Base-by-base conservation (phyloP, 2,113 vertebrate genomes). In the Notothenia rossii region DNA sequence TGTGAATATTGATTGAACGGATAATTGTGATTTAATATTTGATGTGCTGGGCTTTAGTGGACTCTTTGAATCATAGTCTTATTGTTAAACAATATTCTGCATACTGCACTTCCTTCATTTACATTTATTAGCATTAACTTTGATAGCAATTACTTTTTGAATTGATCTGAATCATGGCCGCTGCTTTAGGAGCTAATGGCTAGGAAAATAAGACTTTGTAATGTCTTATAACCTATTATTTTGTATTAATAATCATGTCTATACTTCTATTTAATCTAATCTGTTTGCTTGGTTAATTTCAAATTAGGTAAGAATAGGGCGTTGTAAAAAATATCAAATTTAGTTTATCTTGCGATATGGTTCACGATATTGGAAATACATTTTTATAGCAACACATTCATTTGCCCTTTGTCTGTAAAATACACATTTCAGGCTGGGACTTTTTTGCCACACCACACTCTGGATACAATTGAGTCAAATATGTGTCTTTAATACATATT, bases 1-100 rank as follows among this genome's bases (percentile, higher is more conserved):
- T n/a, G n/a, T 79, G 33, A 1, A 15, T 80, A 81, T 75, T 73
- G 55, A 75, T 72, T 77, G 10, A 29, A 29, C 3, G 29, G 29
- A 48, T 20, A 49, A 0, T 61, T 61, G 68, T 45, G 45, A 9
- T 79, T 81, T 62, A 22, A 74, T 36, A 25, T 79, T 74, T 64
- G 5, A 70, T 88, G 36, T 40, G 36, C 46, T 72, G 67, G 18
- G 22, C 25, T 50, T 48, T 14, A 46, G 20, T 40, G 15, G 14
- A 29, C 36, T 15, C 45, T 33, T 60, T 7, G 12, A 2, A 58
- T 7, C 20, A 2, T 2, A 3, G 11, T 12, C 25, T 68, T 14
- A 48, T 11, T 20, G 22, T 18, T 60, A 18, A 14, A 46, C 49
- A 33, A 10, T 58, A 46, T 51, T 46, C 20, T 56, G 12, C 15